These are phyloP conservation scores for Drosophila trapezifrons DNA, from an alignment of 1,140 invertebrate genomes.

Conservation along the genomic window DNA sequence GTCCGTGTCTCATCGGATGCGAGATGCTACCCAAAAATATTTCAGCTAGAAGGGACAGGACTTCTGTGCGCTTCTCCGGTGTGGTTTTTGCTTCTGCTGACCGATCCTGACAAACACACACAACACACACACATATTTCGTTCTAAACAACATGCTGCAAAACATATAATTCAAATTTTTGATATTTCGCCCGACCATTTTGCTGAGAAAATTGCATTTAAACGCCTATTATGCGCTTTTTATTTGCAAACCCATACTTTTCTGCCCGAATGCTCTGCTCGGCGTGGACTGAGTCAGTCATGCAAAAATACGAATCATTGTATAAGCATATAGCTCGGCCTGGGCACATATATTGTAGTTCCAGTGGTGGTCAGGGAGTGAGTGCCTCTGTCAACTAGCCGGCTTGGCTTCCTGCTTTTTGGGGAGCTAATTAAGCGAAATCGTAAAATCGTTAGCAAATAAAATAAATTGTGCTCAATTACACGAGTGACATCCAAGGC, in stretches of 20 bases:
- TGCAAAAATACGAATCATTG: slow-evolving; percentile 57
- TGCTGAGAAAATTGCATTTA: slow-evolving; percentile 83
- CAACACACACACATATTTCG: slow-evolving; percentile 62
- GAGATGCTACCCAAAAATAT: slow-evolving; percentile 80
- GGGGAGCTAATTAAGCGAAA: slow-evolving; percentile 72
- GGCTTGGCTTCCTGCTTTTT: slow-evolving; percentile 64
- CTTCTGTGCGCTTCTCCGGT: slow-evolving; percentile 50
- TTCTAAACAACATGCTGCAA: slow-evolving; percentile 78
- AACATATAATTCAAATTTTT: slow-evolving; percentile 80
- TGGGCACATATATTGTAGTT: slow-evolving; percentile 1
- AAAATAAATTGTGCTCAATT: slow-evolving; percentile 81
- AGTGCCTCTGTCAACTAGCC: slow-evolving; percentile 29
- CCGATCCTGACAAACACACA: background rate
- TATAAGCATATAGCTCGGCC: slow-evolving; percentile 16
- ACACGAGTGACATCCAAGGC: slow-evolving; percentile 74
- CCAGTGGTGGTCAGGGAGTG: background rate
- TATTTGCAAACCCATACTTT: slow-evolving; percentile 82
- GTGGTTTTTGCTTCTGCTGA: slow-evolving; percentile 20
- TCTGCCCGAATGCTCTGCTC: slow-evolving; percentile 63
- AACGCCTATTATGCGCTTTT: slow-evolving; percentile 84
- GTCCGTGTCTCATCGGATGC: slow-evolving; percentile 63
- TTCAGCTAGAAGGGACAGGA: slow-evolving; percentile 72
- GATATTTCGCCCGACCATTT: slow-evolving; percentile 74
- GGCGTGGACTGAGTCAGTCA: slow-evolving; percentile 51
- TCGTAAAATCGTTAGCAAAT: slow-evolving; percentile 81